These are phyloP conservation scores for Heterodera carotae DNA, from an alignment of 1,140 invertebrate species.

Conservation along the genomic window DNA sequence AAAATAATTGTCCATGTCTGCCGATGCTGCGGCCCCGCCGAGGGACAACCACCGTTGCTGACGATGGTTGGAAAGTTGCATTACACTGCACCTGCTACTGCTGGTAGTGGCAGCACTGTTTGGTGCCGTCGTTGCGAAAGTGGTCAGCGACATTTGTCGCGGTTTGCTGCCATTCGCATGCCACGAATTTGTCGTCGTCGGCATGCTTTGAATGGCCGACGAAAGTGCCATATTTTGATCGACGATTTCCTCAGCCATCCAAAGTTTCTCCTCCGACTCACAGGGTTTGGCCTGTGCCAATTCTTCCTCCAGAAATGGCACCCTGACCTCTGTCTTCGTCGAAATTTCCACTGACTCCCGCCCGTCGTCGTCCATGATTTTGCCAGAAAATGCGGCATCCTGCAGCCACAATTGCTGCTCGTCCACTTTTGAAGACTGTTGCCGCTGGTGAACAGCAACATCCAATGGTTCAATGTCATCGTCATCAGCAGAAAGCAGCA, in stretches of 20 bases:
- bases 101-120: too few relatives aligned
- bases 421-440: neutral
- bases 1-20: neutral
- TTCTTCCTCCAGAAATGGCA: too few relatives aligned
- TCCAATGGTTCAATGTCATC: slow-evolving; percentile 3
- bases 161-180: too few relatives aligned
- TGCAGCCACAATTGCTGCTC: neutral
- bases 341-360: too few relatives aligned
- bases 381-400: neutral
- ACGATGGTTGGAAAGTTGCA: neutral
- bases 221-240: too few relatives aligned
- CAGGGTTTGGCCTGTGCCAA: too few relatives aligned
- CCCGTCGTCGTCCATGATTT: neutral
- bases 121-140: neutral
- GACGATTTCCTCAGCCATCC: too few relatives aligned
- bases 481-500: slow-evolving; percentile 1
- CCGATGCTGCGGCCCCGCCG: neutral
- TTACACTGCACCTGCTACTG: neutral
- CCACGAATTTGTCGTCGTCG: too few relatives aligned
- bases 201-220: neutral
- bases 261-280: too few relatives aligned
- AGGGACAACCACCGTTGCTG: neutral
- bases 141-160: slow-evolving; percentile 8
- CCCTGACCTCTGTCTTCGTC: too few relatives aligned
- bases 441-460: neutral